Evolutionary conservation across 2,113 vertebrate species (phyloP).

Genomic region (Myotis lucifugus): DNA sequence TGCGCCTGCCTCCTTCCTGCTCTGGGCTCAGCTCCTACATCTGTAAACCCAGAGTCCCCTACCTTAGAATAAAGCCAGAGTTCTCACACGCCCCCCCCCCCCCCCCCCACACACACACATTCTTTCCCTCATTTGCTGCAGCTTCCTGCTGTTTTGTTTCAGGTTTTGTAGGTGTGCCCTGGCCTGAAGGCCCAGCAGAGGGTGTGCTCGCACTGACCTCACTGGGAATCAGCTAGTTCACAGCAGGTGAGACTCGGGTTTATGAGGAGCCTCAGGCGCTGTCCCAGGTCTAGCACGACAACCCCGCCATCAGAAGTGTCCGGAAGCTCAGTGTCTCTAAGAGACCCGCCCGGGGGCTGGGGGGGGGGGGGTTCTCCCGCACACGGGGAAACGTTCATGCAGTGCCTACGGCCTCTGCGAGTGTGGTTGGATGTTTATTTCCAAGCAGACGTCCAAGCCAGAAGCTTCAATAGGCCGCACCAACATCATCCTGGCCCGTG

Average conservation of each 20-base stretch:
- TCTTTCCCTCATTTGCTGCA: not conserved
- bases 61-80: not conserved
- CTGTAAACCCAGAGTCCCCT: fast-evolving
- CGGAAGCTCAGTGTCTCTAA: fast-evolving
- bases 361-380: not conserved
- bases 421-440: fast-evolving
- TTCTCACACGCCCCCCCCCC: no score
- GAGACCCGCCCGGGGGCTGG: fast-evolving
- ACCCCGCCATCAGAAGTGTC: fast-evolving
- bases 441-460: fast-evolving
- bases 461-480: fast-evolving
- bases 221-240: fast-evolving
- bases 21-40: not conserved
- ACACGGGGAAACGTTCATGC: fast-evolving
- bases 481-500: fast-evolving
- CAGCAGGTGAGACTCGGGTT: fast-evolving
- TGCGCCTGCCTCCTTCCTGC: not conserved
- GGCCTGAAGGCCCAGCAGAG: no score
- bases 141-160: not conserved
- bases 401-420: fast-evolving
- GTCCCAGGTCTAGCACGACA: not conserved
- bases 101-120: not conserved
- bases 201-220: not conserved
- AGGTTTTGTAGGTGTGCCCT: fast-evolving
- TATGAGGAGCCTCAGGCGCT: fast-evolving